Base-by-base conservation (phyloP, 2,797 vertebrate genomes). In the Anableps anableps region DNA sequence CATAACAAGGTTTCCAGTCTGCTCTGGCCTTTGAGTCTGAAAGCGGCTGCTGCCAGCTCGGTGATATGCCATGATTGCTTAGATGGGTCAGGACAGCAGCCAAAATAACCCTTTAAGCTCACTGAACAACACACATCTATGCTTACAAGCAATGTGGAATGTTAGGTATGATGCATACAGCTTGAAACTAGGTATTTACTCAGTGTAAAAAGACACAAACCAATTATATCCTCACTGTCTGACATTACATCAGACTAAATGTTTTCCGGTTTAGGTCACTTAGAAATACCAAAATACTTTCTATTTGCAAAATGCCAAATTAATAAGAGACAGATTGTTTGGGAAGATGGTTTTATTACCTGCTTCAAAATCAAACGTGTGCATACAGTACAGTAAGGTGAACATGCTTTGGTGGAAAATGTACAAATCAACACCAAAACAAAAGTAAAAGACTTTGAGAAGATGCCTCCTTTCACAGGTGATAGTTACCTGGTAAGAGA, bases 31-130 rank as follows among this genome's bases (percentile, higher is more conserved):
- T 71, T 83, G 75, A 84, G 84, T 83, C 74, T 80, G 75, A 88
- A 53, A 81, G 83, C 83, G 50, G 78, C 36, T 16, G 83, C 83
- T 92, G 91, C 91, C 91, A 91, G 82, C 78, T 92, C 87, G 84
- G 83, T 85, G 72, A 87, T 80, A 82, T 60, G 85, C 91, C 91
- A 80, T 36, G 36, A 77, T 64, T 72, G 84, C 86, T 78, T 31
- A 36, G 73, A 75, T 76, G 47, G 74, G 66, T 60, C 74, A 92
- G 91, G 90, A 88, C 58, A 11, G 2, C 48, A 2, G 85, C 92
- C 91, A 91, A 53, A 14, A 23, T 11, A 51, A 0, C 64, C 43
- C 31, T 76, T 70, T n/a, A 88, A 75, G 79, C 78, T 83, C 45
- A 19, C 83, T 71, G 82, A 88, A 78, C 78, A 85, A 90, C 80